Base-by-base conservation (phyloP, 2,888 invertebrate genomes). In the Conchocele bisecta region DNA sequence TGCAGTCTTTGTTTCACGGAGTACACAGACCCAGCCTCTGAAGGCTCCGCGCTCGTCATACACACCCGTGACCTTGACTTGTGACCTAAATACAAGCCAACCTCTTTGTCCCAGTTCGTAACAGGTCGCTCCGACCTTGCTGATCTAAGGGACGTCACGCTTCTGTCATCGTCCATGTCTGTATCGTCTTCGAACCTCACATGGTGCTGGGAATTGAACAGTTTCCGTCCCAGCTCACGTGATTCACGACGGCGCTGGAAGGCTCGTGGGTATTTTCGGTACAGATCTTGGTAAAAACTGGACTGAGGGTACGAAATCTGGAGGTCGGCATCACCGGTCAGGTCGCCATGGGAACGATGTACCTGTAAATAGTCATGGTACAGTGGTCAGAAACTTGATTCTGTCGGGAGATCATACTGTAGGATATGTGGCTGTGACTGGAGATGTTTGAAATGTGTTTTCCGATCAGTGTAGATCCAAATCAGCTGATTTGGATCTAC, bases 261-360 rank as follows among this genome's bases (percentile, higher is more conserved):
- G 46, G 79, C 75, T 39, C 76, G 68, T 9, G 84, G 82, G 53
- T 83, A 84, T 33, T 73, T 77, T 42, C 70, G 66, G 39, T 74
- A 72, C 33, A 84, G 68, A 4, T 74, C 75, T 33, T 73, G 59
- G 46, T 75, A 79, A 31, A 80, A 82, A 26, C 76, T 61, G 9
- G 79, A 72, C 35, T 72, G 64, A 20, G 75, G 67, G 60, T 70
- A 54, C 4, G 59, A 33, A 41, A 41, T 41, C 24, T 67, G 67
- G 4, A 58, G 17, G 26, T 66, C 69, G 24, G 29, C 28, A 39
- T 76, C 72, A 24, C 48, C 17, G 5, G 68, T 65, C 28, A 77
- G 44, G 33, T 77, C 77, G 28, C 70, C 71, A 4, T 64, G 48
- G 9, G 77, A 77, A 15, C 71, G 41, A 29, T 77, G 74, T 28